A percentile compares a stretch with the other conserved stretches of the same genome.
These are phyloP conservation scores for Dicrurus megarhynchus DNA, from an alignment of 2,113 vertebrate species.

Conservation along the genomic window DNA sequence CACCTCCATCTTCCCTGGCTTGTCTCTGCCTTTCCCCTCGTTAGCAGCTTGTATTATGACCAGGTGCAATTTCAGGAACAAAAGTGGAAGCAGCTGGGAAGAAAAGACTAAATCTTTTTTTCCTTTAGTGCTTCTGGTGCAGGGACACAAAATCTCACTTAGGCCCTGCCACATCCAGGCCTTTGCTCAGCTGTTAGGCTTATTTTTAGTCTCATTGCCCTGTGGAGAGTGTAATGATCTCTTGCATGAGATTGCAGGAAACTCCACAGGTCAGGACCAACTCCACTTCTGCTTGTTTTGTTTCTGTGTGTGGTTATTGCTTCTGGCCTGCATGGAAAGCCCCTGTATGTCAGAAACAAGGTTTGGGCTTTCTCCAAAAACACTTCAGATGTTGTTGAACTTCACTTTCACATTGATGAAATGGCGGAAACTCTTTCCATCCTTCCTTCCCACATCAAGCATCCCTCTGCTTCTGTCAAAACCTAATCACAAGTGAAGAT, in stretches of 20 bases:
- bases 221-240: neutral
- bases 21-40: neutral
- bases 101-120: neutral
- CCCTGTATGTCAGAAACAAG: conserved; percentile 11
- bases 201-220: neutral
- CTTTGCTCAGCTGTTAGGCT: neutral
- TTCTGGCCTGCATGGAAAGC: neutral
- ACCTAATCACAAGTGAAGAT: conserved; percentile 82
- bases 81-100: neutral
- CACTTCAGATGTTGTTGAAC: conserved; percentile 29
- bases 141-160: neutral
- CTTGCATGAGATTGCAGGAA: neutral
- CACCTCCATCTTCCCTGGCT: neutral
- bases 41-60: neutral
- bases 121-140: neutral
- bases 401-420: conserved; percentile 35
- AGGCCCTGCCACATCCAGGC: neutral
- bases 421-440: conserved; percentile 7
- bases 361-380: conserved; percentile 13
- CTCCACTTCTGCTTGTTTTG: neutral
- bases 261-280: neutral
- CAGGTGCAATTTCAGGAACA: neutral
- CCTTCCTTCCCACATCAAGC: conserved; percentile 34
- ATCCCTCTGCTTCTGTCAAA: conserved; percentile 71
- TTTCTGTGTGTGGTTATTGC: neutral